Conservation (phyloP, 2,113 vertebrate genomes). For the Danionella cerebrum region DNA sequence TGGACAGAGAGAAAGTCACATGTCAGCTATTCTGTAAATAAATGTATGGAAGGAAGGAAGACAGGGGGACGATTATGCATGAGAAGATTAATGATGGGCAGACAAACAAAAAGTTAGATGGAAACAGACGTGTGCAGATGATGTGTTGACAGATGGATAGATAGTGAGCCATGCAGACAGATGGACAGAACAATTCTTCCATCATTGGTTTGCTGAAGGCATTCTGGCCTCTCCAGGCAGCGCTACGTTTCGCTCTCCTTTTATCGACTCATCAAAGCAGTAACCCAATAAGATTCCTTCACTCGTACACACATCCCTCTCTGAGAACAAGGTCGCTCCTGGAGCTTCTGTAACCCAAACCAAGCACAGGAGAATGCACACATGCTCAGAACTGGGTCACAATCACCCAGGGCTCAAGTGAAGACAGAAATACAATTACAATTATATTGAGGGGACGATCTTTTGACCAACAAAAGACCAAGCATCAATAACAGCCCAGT, state of each 20-base stretch:
- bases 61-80: neutral
- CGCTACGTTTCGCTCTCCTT: slow-evolving; percentile 20
- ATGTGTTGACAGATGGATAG: neutral
- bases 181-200: neutral
- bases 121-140: neutral
- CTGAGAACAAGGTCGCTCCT: neutral
- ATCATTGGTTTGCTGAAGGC: neutral
- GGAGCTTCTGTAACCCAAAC: neutral
- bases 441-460: too few relatives aligned
- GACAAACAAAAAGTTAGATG: neutral
- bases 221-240: neutral
- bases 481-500: neutral
- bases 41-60: too few relatives aligned
- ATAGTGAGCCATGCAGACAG: neutral
- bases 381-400: neutral
- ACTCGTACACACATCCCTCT: neutral
- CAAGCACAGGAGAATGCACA: neutral
- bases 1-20: neutral
- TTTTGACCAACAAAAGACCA: neutral
- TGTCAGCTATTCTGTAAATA: neutral
- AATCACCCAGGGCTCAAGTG: neutral
- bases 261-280: slow-evolving; percentile 18
- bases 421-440: neutral
- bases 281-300: slow-evolving; percentile 17
- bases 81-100: too few relatives aligned